Conservation (phyloP, 2,888 invertebrate species). For the Phyto melanocephala region DNA sequence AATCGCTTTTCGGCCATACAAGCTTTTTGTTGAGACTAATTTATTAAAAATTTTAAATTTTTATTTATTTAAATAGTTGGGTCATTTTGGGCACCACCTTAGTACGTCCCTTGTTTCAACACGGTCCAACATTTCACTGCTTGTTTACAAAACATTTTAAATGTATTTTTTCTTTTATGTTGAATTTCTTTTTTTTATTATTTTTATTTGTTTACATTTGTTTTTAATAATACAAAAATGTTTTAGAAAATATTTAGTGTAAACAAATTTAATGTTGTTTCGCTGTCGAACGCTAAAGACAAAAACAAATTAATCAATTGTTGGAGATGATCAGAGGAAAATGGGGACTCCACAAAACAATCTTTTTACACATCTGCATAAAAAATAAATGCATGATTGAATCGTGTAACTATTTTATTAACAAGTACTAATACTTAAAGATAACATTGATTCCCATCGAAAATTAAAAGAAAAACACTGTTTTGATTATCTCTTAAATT, state of each 20-base stretch:
- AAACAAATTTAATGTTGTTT: constrained; percentile 15
- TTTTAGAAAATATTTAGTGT: constrained; percentile 6
- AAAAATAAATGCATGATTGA: not conserved
- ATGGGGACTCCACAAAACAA: not conserved
- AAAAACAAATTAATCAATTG: constrained; percentile 49
- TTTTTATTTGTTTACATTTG: not conserved
- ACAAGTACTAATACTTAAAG: not conserved
- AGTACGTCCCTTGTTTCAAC: no score
- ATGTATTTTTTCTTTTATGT: no score
- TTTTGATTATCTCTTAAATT: not conserved
- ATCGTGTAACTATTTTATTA: not conserved
- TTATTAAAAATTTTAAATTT: no score
- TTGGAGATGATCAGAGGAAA: not conserved
- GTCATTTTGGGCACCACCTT: no score
- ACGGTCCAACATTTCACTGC: no score
- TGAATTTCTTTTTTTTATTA: not conserved
- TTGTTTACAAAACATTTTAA: no score
- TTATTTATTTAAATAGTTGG: no score
- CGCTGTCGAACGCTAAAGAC: constrained; percentile 11
- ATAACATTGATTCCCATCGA: not conserved
- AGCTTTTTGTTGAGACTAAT: no score
- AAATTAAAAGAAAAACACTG: not conserved
- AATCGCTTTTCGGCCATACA: no score
- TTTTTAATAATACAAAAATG: not conserved
- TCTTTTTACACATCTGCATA: not conserved